phyloP scores from a whole-genome alignment of 2,888 invertebrate species.

The Aspidiotus destructor region DNA sequence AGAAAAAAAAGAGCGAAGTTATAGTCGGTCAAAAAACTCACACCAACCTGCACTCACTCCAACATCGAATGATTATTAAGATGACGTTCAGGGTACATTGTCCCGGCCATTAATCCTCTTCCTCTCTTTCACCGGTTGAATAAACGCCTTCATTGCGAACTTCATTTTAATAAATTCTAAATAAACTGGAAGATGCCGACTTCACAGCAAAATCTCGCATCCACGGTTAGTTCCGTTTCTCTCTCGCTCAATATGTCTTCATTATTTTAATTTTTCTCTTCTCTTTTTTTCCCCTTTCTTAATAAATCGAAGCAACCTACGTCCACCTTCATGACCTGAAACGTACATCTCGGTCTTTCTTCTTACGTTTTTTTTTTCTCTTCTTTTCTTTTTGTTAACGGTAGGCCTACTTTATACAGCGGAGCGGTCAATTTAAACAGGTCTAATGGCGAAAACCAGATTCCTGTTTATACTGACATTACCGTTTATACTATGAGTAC shows the following conservation, averaged over 20 bases:
- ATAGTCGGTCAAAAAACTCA: too few species aligned
- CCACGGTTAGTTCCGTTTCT: background rate
- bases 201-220: slow-evolving; percentile 1
- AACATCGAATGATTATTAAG: background rate
- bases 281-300: too few species aligned
- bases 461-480: background rate
- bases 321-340: slow-evolving; percentile 25
- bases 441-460: slow-evolving; percentile 22
- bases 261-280: background rate
- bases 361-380: background rate
- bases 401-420: slow-evolving; percentile 26
- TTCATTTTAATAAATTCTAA: slow-evolving; percentile 1
- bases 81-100: slow-evolving; percentile 2
- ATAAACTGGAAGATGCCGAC: background rate
- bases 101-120: background rate
- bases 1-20: too few species aligned
- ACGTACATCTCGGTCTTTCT: slow-evolving; percentile 17
- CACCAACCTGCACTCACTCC: too few species aligned
- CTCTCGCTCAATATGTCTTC: background rate
- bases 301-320: slow-evolving; percentile 7
- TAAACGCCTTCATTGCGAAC: slow-evolving; percentile 4
- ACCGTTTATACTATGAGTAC: too few species aligned
- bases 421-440: slow-evolving; percentile 20
- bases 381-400: slow-evolving; percentile 24
- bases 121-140: background rate